Percentiles rank a stretch among this genome's conserved stretches.
Evolutionary conservation across 1,140 invertebrate genomes (phyloP).

Genomic region (Bombus picipes): DNA sequence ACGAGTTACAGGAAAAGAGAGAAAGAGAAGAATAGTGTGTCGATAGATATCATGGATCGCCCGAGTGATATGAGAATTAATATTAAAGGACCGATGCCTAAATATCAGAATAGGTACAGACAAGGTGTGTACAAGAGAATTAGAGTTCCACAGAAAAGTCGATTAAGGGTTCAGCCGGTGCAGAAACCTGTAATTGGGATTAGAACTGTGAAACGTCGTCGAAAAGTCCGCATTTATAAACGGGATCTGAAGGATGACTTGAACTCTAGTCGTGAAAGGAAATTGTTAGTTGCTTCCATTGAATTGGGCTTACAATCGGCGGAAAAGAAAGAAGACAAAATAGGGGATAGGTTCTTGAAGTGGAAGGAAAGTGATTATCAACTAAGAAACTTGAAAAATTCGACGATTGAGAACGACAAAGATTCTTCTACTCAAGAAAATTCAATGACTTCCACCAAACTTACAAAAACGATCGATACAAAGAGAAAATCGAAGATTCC

Average conservation of each 20-base stretch:
- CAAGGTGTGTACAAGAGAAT: constrained; percentile 7
- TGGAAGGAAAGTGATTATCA: background rate
- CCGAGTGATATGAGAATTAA: background rate
- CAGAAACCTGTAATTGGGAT: background rate
- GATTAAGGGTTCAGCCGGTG: background rate
- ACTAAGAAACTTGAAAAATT: background rate
- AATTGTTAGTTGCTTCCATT: background rate
- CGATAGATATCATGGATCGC: background rate
- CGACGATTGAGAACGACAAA: background rate
- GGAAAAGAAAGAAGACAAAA: background rate
- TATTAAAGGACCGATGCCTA: constrained; percentile 58
- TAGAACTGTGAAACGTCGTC: constrained; percentile 23
- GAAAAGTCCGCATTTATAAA: constrained; percentile 42
- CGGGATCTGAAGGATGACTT: background rate
- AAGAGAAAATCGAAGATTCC: background rate
- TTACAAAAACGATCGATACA: background rate
- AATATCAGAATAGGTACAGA: background rate
- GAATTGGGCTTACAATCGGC: background rate
- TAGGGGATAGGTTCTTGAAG: background rate
- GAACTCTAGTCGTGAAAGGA: background rate
- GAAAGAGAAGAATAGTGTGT: background rate
- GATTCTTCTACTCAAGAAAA: background rate
- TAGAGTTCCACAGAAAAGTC: constrained; percentile 2
- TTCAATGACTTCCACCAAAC: background rate
- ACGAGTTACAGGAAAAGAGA: background rate